Percentiles rank a stretch among this genome's conserved stretches.
Evolutionary conservation across 53 echinoderm and acorn worm species (phyloP).

Genomic region (Patiria pectinifera): DNA sequence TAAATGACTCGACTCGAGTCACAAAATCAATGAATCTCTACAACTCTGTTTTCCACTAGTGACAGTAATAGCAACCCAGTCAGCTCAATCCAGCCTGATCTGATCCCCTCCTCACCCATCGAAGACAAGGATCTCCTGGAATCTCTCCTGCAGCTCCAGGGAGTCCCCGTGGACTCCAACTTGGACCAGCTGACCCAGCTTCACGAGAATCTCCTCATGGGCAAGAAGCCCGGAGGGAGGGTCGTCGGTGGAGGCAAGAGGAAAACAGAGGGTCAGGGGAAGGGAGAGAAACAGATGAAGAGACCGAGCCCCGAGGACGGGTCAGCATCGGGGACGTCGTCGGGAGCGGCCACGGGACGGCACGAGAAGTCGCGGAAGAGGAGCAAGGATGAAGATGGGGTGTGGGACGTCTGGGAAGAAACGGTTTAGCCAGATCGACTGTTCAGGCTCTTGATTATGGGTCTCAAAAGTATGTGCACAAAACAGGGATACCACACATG

Average conservation of each 20-base stretch:
- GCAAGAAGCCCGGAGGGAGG: not conserved
- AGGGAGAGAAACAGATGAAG: constrained; percentile 54
- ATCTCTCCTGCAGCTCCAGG: constrained; percentile 71
- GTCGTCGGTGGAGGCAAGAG: not conserved
- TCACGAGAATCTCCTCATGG: constrained; percentile 77
- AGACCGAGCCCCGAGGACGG: constrained; percentile 51
- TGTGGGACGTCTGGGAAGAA: constrained; percentile 95
- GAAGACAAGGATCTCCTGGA: constrained; percentile 77
- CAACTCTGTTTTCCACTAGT: not conserved
- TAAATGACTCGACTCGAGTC: too few relatives aligned
- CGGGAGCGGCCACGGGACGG: constrained; percentile 48
- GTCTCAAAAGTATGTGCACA: not conserved
- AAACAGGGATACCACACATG: not conserved
- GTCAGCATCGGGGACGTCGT: not conserved
- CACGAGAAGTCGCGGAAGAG: constrained; percentile 61
- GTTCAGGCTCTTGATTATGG: not conserved
- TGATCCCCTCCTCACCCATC: constrained; percentile 62
- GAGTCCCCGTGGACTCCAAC: constrained; percentile 66
- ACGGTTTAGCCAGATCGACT: constrained; percentile 67
- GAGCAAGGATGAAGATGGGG: constrained; percentile 74
- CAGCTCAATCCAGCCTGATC: constrained; percentile 57
- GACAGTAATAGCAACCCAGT: constrained; percentile 43
- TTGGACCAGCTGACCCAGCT: constrained; percentile 86
- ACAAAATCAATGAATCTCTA: too few relatives aligned
- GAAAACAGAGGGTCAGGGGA: constrained; percentile 7